Conservation (phyloP, 2,797 vertebrate species). For the Phrynocephalus guinanensis region DNA sequence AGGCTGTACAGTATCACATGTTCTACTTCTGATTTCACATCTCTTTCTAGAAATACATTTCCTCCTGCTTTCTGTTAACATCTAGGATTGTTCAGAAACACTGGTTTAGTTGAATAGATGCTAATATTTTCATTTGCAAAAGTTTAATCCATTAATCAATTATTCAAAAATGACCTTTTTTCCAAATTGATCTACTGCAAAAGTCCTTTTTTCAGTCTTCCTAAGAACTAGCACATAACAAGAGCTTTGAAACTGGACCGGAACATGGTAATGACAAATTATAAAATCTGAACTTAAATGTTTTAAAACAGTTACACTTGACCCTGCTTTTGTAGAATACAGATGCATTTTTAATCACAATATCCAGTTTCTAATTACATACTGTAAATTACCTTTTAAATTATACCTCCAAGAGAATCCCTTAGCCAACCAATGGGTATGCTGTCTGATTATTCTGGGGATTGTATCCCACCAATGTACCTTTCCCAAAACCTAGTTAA, state of each 20-base stretch:
- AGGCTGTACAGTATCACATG: not conserved
- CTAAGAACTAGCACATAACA: conserved; percentile 55
- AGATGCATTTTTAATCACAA: not conserved
- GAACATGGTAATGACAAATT: conserved; percentile 20
- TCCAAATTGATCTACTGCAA: conserved; percentile 38
- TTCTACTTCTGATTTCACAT: not conserved
- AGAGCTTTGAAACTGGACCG: conserved; percentile 33
- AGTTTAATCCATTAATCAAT: conserved; percentile 44
- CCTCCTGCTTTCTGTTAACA: conserved; percentile 38
- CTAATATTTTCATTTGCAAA: conserved; percentile 39
- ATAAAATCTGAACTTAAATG: conserved; percentile 37
- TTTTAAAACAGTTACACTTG: conserved; percentile 42
- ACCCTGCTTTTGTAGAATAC: conserved; percentile 17
- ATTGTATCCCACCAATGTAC: no score
- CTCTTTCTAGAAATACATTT: conserved; percentile 25
- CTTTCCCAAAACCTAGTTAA: not conserved
- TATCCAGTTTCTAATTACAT: no score
- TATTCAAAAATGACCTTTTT: conserved; percentile 54
- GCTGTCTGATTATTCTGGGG: no score
- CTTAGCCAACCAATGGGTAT: not conserved
- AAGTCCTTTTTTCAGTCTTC: conserved; percentile 36
- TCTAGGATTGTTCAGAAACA: conserved; percentile 31
- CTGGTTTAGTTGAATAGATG: not conserved
- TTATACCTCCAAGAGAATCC: not conserved
- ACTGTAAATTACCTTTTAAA: no score